Conservation (phyloP, 2,113 vertebrate species). For the Telmatochromis sp. region DNA sequence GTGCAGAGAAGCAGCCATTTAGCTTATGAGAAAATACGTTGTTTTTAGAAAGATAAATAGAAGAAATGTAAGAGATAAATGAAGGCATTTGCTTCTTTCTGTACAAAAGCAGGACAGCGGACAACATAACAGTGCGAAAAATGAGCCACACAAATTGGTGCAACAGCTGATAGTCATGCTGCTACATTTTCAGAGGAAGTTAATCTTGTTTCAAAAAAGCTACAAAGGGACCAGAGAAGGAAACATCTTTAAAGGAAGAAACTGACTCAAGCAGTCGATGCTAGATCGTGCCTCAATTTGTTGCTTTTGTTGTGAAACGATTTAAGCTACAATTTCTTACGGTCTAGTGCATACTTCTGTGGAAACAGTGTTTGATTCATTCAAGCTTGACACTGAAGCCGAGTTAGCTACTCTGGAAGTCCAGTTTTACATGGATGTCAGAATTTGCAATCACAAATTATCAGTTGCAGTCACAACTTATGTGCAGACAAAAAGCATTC, state of each 20-base stretch:
- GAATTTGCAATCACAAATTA: not conserved
- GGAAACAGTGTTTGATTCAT: not conserved
- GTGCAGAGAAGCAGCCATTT: not conserved
- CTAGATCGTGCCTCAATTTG: not conserved
- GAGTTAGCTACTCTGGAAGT: not conserved
- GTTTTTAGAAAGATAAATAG: not conserved
- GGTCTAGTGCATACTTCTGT: not conserved
- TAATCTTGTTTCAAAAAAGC: not conserved
- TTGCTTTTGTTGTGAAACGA: not conserved
- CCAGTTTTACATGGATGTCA: not conserved
- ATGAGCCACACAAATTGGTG: not conserved
- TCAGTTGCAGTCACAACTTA: not conserved
- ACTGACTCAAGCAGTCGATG: accelerated
- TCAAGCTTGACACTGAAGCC: not conserved
- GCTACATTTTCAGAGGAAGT: not conserved
- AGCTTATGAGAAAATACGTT: not conserved
- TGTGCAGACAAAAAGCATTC: not conserved
- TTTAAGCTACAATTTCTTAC: not conserved
- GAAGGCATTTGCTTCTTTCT: not conserved
- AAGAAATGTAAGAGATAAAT: not conserved
- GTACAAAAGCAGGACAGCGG: not conserved
- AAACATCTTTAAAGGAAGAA: not conserved
- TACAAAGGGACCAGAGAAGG: not conserved
- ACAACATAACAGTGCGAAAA: not conserved
- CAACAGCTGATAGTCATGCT: not conserved